Evolutionary conservation across 2,797 vertebrate species (phyloP), one percentile per base, ranked within the genome.

Genomic region (Pangasius larnaudii): DNA sequence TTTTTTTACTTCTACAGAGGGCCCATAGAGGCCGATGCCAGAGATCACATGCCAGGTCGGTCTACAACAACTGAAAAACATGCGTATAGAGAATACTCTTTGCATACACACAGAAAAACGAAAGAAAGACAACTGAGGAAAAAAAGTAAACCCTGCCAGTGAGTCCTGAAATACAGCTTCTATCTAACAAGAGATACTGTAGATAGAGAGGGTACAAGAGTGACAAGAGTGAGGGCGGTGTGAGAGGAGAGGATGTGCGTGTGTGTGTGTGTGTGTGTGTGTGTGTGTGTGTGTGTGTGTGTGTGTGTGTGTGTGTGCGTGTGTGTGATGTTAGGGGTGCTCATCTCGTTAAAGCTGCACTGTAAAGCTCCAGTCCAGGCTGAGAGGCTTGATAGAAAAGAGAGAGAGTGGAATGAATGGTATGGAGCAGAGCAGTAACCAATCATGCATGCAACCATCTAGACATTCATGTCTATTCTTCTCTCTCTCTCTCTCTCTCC

Each of bases 341-440:
- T 86, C 46, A 59, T 61, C 71, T 90, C n/a, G 65, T 87, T 91
- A 89, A 89, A 89, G 85, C 86, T 84, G 36, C 79, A 84, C 69
- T 88, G 85, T 89, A 87, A 88, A 86, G 30, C 82, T 51, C 27
- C 33, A 39, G 59, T 82, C 30, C 51, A 33, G 65, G 39, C 61
- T 59, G 51, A 53, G 11, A 75, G 33, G 33, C 33, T 49, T 75
- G 67, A 61, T 86, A 69, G 85, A 61, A 87, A 56, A 71, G 59
- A 53, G 58, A 58, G 77, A 58, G 77, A 36, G 78, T 88, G 91
- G 95, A 96, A 96, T 96, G 95, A 96, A 96, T 95, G 95, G 95
- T 95, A 96, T 96, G 95, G 94, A 92, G 92, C 92, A 92, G 91
- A 93, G 92, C 92, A 92, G 91, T 95, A 94, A 94, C 93, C 95